phyloP scores from a whole-genome alignment of 2,797 vertebrate species.

The Melanotaenia nigrans region DNA sequence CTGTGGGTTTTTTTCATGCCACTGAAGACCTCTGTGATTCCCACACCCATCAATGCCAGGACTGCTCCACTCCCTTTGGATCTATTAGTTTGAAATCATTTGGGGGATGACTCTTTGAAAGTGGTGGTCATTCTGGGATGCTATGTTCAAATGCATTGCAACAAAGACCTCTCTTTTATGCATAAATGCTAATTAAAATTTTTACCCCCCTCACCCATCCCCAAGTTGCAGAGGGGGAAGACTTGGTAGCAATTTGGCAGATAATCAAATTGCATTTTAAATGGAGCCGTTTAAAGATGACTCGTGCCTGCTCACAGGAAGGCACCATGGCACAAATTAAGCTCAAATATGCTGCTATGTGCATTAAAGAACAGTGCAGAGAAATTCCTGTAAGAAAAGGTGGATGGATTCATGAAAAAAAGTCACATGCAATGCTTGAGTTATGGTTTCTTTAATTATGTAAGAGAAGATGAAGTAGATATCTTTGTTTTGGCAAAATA shows the following conservation, averaged over 20 bases:
- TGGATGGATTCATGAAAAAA: slow-evolving; percentile 79
- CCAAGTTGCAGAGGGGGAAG: slow-evolving; percentile 80
- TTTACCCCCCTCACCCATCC: slow-evolving; percentile 81
- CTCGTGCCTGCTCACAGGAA: slow-evolving; percentile 82
- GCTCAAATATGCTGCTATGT: slow-evolving; percentile 77
- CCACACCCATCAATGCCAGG: slow-evolving; percentile 61
- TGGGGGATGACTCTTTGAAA: slow-evolving; percentile 84
- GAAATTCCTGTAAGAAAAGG: slow-evolving; percentile 75
- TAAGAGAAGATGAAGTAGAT: slow-evolving; percentile 77
- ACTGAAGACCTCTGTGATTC: slow-evolving; percentile 77
- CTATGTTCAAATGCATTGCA: slow-evolving; percentile 78
- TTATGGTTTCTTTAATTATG: slow-evolving; percentile 76
- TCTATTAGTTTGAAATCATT: slow-evolving; percentile 84
- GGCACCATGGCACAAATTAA: slow-evolving; percentile 83
- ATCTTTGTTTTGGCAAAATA: slow-evolving; percentile 61
- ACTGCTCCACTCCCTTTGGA: slow-evolving; percentile 75
- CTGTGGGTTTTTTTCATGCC: slow-evolving; percentile 75
- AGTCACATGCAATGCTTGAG: slow-evolving; percentile 75
- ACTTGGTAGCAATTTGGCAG: slow-evolving; percentile 89
- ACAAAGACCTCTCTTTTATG: slow-evolving; percentile 88
- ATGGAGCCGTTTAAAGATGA: slow-evolving; percentile 88
- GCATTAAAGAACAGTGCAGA: slow-evolving; percentile 76
- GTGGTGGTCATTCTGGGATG: slow-evolving; percentile 86
- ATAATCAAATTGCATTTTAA: slow-evolving; percentile 92
- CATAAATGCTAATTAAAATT: slow-evolving; percentile 87